Conservation (phyloP, 2,113 vertebrate species). For the Fregetta grallaria region DNA sequence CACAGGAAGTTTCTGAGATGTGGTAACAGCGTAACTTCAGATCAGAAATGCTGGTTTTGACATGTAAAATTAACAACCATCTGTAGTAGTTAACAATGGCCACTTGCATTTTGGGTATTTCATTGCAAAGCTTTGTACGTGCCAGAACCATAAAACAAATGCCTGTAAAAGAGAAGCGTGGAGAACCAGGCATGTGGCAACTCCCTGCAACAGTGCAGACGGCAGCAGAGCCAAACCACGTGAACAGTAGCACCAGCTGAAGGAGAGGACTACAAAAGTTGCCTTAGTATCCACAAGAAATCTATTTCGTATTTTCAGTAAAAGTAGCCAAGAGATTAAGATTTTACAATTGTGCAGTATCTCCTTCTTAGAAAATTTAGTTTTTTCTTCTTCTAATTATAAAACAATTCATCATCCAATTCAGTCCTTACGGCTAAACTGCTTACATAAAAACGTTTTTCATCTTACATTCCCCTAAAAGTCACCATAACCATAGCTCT, state of each 20-base stretch:
- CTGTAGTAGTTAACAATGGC: neutral
- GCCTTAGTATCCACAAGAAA: neutral
- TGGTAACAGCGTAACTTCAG: neutral
- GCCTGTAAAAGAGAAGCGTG: neutral
- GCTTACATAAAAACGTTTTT: neutral
- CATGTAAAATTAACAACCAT: neutral
- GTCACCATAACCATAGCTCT: neutral
- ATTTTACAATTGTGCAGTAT: neutral
- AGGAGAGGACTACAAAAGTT: neutral
- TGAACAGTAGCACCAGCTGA: neutral
- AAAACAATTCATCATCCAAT: neutral
- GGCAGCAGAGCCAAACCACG: neutral
- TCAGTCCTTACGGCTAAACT: neutral
- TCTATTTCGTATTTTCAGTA: neutral
- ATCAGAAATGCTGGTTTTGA: neutral
- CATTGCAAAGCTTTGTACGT: neutral
- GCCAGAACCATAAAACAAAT: neutral
- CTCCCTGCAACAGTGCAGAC: neutral
- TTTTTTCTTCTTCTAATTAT: neutral
- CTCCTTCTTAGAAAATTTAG: neutral
- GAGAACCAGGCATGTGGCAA: neutral
- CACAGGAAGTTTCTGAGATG: neutral
- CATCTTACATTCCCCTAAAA: neutral
- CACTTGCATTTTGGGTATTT: neutral
- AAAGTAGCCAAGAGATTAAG: neutral